phyloP scores from a whole-genome alignment of 2,113 vertebrate genomes.

The Pelmatolapia mariae region DNA sequence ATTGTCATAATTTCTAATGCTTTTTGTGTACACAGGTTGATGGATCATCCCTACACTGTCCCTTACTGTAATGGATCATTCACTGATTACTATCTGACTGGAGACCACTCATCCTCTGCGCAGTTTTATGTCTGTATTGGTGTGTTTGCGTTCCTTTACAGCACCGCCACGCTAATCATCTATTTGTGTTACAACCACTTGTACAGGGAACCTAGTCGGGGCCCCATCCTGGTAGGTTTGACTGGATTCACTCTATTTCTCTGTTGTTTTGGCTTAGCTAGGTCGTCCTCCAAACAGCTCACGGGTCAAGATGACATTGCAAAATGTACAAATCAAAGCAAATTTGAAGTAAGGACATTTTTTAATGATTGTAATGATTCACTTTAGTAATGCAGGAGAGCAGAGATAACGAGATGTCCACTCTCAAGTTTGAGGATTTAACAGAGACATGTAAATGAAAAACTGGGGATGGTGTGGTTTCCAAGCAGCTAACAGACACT shows the following conservation, averaged over 20 bases:
- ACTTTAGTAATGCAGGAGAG: neutral
- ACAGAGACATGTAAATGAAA: constrained; percentile 46
- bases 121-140: constrained; percentile 90
- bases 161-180: constrained; percentile 80
- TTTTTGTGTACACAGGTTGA: constrained; percentile 66
- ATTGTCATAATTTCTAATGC: neutral
- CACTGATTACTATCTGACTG: constrained; percentile 61
- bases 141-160: constrained; percentile 89
- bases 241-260: neutral
- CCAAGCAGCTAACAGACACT: neutral
- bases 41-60: constrained; percentile 70
- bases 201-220: constrained; percentile 77
- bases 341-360: neutral
- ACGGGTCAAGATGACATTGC: neutral
- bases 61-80: constrained; percentile 65
- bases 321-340: neutral
- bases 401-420: neutral
- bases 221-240: constrained; percentile 78
- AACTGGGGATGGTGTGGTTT: neutral
- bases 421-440: neutral
- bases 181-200: constrained; percentile 87
- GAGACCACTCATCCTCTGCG: constrained; percentile 83
- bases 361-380: neutral
- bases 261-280: neutral
- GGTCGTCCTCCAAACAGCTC: neutral